Conservation (phyloP, 2,888 invertebrate genomes). For the Drosophila dives region DNA sequence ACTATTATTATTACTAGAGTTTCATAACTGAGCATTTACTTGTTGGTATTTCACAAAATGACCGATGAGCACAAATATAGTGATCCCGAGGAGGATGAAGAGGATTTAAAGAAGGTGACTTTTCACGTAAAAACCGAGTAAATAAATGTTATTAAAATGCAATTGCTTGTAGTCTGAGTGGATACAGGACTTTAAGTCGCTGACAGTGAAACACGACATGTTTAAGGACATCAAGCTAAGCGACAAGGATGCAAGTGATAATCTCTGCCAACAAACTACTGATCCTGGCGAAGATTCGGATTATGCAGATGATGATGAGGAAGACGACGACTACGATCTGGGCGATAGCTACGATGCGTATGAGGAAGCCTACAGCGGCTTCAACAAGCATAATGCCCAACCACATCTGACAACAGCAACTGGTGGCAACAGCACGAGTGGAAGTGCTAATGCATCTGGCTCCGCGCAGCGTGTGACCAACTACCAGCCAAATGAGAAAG, state of each 20-base stretch:
- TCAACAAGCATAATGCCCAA: slow-evolving; percentile 80
- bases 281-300: slow-evolving; percentile 38
- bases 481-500: slow-evolving; percentile 92
- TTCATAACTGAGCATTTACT: background rate
- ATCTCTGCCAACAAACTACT: slow-evolving; percentile 45
- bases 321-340: slow-evolving; percentile 67
- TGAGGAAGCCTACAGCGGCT: slow-evolving; percentile 81
- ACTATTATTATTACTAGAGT: background rate
- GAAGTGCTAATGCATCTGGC: slow-evolving; percentile 9
- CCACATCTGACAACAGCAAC: slow-evolving; percentile 52
- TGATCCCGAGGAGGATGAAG: slow-evolving; percentile 83
- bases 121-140: background rate
- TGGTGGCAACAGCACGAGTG: slow-evolving; percentile 18
- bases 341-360: slow-evolving; percentile 78
- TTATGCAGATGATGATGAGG: slow-evolving; percentile 61
- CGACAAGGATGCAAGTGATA: slow-evolving; percentile 47
- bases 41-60: slow-evolving; percentile 40
- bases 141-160: slow-evolving; percentile 2
- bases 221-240: slow-evolving; percentile 66
- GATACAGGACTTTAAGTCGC: slow-evolving; percentile 65
- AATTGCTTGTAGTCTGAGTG: slow-evolving; percentile 66
- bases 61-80: slow-evolving; percentile 81
- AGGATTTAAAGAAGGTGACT: slow-evolving; percentile 50
- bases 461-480: slow-evolving; percentile 87
- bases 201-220: slow-evolving; percentile 78